Base-by-base conservation (phyloP, 2,888 invertebrate genomes). In the Megastigmus dorsalis region DNA sequence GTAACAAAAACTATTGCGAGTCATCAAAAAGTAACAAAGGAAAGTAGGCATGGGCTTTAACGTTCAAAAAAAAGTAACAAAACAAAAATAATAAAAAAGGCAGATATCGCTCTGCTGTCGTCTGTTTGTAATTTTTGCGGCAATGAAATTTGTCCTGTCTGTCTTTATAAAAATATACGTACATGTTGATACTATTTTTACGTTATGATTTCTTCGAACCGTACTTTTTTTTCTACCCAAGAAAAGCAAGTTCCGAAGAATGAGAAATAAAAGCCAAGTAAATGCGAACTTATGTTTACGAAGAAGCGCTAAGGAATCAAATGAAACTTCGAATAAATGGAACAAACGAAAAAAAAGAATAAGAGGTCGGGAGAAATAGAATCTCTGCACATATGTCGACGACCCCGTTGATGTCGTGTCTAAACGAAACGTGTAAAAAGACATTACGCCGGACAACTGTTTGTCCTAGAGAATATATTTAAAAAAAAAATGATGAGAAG, bases 111-210 rank as follows among this genome's bases (percentile, higher is more conserved):
- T 55, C 63, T 77, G 68, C 74, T 63, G 57, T 52, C 78, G 80
- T 79, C 79, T 82, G 79, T 80, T 83, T 83, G 77, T 82, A 80
- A 80, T 79, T 77, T 79, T 76, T 70, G 74, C 80, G 76, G 78
- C 80, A 79, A 76, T 80, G 73, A 77, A 80, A 65, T 68, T 68
- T 82, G 78, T 82, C 80, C 75, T 80, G 68, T 80, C 79, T 80
- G 78, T 81, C 81, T 82, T 83, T 81, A 82, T 83, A 80, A 82
- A 81, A 82, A 80, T 84, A 84, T 83, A 83, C 80, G 79, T 84
- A 82, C 79, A 84, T 80, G 80, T 82, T 81, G 79, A 81, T 81
- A 81, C 76, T 80, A 80, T 79, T 63, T 84, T 82, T 74, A 77
- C 68, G 71, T 76, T 76, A 76, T 76, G 26, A 62, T 76, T 74